Base-by-base conservation (phyloP, 2,888 invertebrate species). In the Drosophila neotestacea region DNA sequence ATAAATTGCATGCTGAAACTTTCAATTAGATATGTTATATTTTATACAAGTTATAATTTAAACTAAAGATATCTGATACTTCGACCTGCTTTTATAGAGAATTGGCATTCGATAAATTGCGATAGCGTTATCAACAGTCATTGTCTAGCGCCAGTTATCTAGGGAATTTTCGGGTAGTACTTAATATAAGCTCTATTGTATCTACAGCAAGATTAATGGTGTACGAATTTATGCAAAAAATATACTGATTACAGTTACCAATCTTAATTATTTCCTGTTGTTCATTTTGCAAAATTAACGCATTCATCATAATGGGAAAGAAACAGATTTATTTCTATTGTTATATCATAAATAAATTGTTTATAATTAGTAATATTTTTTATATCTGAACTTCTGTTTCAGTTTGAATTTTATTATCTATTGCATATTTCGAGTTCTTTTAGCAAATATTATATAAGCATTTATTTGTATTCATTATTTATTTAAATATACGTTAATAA, bases 41-140 rank as follows among this genome's bases (percentile, higher is more conserved):
- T 30, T 39, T 50, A 6, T 9, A 9, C 22, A 50, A 60, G 44
- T 62, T 44, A 13, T 59, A 10, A 47, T 63, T 46, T 16, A 13
- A 66, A 84, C 72, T 86, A 54, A 83, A 13, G 16, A 41, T 54
- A 41, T 44, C 51, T 34, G 16, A 30, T 9, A 7, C 27, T 55
- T 28, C 38, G 1, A 28, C 16, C 39, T 27, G 66, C 63, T 81
- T 81, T 69, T 88, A 88, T 88, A 73, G 60, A 10, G 0, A 41
- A 59, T 4, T 41, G 41, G 9, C 6, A 38, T 22, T 34, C 70
- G 51, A 67, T 61, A 77, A 52, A 65, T 41, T 54, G 28, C 55
- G 47, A 73, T 64, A 73, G 41, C 27, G 42, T 74, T 79, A 79
- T 79, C 79, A 16, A 4, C 6, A 30, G 36, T 6, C 9, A 32